Base-by-base conservation (phyloP, 2,888 invertebrate genomes). In the Metellina segmentata region DNA sequence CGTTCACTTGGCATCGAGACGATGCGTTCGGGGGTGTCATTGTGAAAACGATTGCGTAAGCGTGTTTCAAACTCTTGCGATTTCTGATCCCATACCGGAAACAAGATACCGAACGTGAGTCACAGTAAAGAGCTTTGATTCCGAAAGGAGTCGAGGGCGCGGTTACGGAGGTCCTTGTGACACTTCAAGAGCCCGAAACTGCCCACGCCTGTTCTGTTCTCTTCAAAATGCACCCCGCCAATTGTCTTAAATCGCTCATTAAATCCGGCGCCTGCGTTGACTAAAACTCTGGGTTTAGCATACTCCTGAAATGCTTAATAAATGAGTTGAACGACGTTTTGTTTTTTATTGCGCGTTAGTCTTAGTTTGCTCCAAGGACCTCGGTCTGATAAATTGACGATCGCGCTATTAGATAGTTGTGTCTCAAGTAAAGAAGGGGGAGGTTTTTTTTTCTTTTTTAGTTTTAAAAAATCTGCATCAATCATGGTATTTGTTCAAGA, bases 181-280 rank as follows among this genome's bases (percentile, higher is more conserved):
- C 34, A 49, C 19, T 72, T n/a, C n/a, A 70, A 19, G 4, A n/a
- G 78, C 82, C n/a, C 4, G 34, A 34, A 34, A 34, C 34, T 70
- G 82, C 82, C 82, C 51, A 82, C 82, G n/a, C 82, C 11, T 34
- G 61, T 13, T 61, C 61, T 61, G 61, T 16, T 61, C 16, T 16
- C 61, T 61, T 61, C 61, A 61, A 61, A 61, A 61, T 11, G 61
- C 61, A 16, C 9, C 61, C 11, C 61, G 61, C 7, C 61, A 61
- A 61, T 61, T 61, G 61, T 61, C 61, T 61, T 61, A 11, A 16
- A 16, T 16, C 61, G 11, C 61, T 61, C 11, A 16, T 61, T 61
- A 61, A 61, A 61, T 61, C 61, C 61, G 61, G 61, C 61, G 61
- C 61, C 61, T 61, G 61, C 16, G 61, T 8, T 61, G 34, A 34